Conservation (phyloP, 2,888 invertebrate genomes). For the Lamproptera curius region DNA sequence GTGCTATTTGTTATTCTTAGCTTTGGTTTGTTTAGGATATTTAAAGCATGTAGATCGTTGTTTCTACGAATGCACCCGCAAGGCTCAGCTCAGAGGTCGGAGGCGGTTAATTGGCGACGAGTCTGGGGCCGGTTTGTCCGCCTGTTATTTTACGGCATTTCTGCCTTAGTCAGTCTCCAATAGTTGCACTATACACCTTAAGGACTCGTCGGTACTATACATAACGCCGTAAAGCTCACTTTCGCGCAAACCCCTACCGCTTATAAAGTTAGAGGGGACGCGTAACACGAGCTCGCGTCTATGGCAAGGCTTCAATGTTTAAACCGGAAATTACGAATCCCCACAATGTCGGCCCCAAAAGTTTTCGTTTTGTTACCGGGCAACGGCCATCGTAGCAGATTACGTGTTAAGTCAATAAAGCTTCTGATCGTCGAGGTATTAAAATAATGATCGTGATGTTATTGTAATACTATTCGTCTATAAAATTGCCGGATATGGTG, state of each 20-base stretch:
- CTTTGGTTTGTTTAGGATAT: background rate
- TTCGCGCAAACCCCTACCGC: background rate
- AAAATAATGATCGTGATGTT: too few species aligned
- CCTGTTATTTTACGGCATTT: conserved; percentile 64
- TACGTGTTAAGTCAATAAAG: background rate
- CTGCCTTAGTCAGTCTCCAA: conserved; percentile 36
- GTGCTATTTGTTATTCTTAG: too few species aligned
- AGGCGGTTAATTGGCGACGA: conserved; percentile 73
- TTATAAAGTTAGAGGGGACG: background rate
- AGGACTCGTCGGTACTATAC: background rate
- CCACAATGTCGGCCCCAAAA: conserved; percentile 47
- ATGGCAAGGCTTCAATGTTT: conserved; percentile 43
- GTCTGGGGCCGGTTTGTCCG: conserved; percentile 58
- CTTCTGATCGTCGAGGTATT: too few species aligned
- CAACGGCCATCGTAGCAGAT: conserved; percentile 55
- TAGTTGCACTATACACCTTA: conserved; percentile 22
- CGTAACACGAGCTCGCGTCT: conserved; percentile 16
- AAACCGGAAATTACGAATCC: conserved; percentile 67
- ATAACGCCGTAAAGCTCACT: conserved; percentile 9
- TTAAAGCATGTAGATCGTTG: conserved; percentile 31
- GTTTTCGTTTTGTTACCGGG: conserved; percentile 62
- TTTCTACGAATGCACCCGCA: conserved; percentile 52
- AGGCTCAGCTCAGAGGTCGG: conserved; percentile 59
- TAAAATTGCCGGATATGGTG: too few species aligned
- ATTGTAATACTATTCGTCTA: too few species aligned